Evolutionary conservation across 1,140 invertebrate genomes (phyloP).

Genomic region (Diorhabda sublineata): DNA sequence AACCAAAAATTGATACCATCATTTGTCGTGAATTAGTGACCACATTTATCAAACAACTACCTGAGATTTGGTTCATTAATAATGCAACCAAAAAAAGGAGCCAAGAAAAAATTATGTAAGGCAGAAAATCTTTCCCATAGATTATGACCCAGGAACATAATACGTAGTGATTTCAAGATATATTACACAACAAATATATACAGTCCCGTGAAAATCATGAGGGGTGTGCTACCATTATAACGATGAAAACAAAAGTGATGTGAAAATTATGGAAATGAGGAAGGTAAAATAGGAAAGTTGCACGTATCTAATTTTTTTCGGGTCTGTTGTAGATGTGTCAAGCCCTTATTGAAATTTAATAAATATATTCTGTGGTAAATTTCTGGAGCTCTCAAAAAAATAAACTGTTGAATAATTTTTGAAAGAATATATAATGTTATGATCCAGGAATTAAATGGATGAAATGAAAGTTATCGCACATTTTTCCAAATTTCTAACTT

Average conservation of each 20-base stretch:
- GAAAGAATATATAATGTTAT: too few relatives aligned
- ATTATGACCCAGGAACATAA: background rate
- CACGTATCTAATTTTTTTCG: background rate
- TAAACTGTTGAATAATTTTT: too few relatives aligned
- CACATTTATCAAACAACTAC: background rate
- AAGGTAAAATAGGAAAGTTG: background rate
- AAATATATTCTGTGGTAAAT: too few relatives aligned
- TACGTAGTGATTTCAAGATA: constrained; percentile 2
- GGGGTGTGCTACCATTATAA: background rate
- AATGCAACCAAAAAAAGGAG: background rate
- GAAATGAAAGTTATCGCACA: too few relatives aligned
- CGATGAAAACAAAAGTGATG: background rate
- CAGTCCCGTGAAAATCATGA: background rate
- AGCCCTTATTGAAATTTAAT: background rate
- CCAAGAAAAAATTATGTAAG: background rate
- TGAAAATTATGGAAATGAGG: background rate
- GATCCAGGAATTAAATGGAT: too few relatives aligned
- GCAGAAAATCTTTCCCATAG: background rate
- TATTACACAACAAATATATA: background rate
- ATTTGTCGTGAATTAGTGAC: constrained; percentile 2
- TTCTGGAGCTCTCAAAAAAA: too few relatives aligned
- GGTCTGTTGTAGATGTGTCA: background rate
- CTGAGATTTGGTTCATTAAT: background rate
- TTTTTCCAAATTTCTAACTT: too few relatives aligned
- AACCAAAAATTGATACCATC: background rate